Percentiles rank a stretch among this genome's conserved stretches.
Evolutionary conservation across 2,113 vertebrate genomes (phyloP).

Genomic region (Ophiodon elongatus): DNA sequence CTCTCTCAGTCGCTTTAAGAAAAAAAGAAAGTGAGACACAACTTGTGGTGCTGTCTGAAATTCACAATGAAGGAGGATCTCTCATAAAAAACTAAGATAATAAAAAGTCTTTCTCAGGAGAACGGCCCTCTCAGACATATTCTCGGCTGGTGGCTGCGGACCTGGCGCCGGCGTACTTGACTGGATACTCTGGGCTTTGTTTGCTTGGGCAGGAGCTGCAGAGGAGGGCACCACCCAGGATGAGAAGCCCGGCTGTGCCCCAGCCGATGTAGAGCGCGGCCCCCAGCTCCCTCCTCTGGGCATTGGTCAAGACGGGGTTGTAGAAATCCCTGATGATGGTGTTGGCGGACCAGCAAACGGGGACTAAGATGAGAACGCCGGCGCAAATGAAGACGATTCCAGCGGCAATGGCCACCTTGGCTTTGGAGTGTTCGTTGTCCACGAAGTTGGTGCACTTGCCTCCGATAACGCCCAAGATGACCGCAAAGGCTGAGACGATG

Average conservation of each 20-base stretch:
- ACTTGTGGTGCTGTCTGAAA: neutral
- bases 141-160: conserved; percentile 77
- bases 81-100: conserved; percentile 5
- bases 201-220: conserved; percentile 91
- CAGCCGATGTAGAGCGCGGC: conserved; percentile 92
- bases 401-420: conserved; percentile 86
- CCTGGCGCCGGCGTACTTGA: conserved; percentile 76
- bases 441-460: conserved; percentile 96
- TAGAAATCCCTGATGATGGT: conserved; percentile 92
- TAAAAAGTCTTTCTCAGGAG: conserved; percentile 35
- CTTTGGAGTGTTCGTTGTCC: conserved; percentile 83
- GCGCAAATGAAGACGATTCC: conserved; percentile 88
- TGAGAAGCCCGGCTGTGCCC: conserved; percentile 85
- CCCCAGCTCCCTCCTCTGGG: conserved; percentile 86
- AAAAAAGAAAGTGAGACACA: neutral
- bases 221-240: conserved; percentile 90
- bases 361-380: conserved; percentile 87
- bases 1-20: neutral
- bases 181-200: conserved; percentile 79
- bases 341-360: conserved; percentile 92
- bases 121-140: conserved; percentile 72
- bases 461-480: conserved; percentile 84
- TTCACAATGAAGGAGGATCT: conserved; percentile 16
- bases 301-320: conserved; percentile 77
- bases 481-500: conserved; percentile 80